Evolutionary conservation across 2,113 vertebrate species (phyloP).

Genomic region (Pavo muticus): DNA sequence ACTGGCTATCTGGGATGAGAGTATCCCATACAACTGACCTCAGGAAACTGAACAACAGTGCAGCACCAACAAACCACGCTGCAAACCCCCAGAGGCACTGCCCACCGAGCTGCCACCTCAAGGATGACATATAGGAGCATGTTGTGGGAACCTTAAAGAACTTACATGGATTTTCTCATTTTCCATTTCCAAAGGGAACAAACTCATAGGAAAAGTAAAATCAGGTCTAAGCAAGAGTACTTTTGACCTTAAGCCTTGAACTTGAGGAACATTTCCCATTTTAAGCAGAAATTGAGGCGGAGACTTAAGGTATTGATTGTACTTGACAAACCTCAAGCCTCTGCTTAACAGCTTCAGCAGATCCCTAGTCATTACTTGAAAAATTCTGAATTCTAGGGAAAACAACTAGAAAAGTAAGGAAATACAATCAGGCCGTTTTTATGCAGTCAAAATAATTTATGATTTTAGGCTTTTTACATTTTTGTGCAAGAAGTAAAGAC

Average conservation of each 20-base stretch:
- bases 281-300: not conserved
- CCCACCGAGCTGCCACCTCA: not conserved
- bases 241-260: not conserved
- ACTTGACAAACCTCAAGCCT: not conserved
- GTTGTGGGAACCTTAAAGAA: not conserved
- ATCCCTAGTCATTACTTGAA: not conserved
- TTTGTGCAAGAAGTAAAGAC: not conserved
- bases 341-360: not conserved
- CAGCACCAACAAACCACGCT: not conserved
- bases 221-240: not conserved
- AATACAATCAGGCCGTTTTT: not conserved
- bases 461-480: not conserved
- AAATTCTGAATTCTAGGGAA: not conserved
- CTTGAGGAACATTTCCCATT: conserved; percentile 2
- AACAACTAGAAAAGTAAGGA: not conserved
- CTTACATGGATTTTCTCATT: not conserved
- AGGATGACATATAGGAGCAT: fast-evolving
- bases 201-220: not conserved
- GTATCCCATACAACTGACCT: not conserved
- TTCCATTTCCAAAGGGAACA: fast-evolving
- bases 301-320: not conserved
- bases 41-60: not conserved
- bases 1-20: not conserved
- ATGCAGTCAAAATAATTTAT: not conserved
- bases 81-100: not conserved